Percentiles rank a stretch among this genome's conserved stretches.
These are phyloP conservation scores for Leucopsar rothschildi DNA, from an alignment of 2,113 vertebrate species.

Conservation along the genomic window DNA sequence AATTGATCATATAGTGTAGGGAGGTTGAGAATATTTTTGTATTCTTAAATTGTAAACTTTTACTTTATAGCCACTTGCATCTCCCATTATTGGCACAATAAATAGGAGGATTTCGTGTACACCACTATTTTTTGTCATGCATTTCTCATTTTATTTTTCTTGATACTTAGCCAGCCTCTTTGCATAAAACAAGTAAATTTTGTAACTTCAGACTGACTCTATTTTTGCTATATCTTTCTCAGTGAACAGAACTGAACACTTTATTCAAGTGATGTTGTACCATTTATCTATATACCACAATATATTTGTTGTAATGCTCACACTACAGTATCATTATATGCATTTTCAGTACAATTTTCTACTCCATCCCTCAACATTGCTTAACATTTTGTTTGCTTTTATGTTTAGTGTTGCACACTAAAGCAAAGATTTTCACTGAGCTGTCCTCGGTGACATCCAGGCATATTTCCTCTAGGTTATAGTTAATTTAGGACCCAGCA, in stretches of 20 bases:
- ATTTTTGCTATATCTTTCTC: not conserved
- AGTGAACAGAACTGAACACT: not conserved
- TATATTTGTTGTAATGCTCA: not conserved
- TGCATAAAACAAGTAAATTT: not conserved
- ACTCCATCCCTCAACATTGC: not conserved
- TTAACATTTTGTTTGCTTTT: conserved; percentile 15
- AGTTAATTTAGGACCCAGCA: conserved; percentile 45
- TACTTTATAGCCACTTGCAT: not conserved
- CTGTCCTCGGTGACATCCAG: not conserved
- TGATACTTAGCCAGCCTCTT: not conserved
- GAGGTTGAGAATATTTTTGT: not conserved
- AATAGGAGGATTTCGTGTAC: not conserved
- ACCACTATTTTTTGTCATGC: not conserved
- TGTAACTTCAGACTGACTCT: not conserved
- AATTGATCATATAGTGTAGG: not conserved
- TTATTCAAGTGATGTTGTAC: not conserved
- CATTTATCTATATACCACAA: not conserved
- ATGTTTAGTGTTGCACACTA: not conserved
- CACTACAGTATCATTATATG: not conserved
- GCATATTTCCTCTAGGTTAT: conserved; percentile 28
- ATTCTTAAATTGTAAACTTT: not conserved
- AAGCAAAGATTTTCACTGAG: not conserved
- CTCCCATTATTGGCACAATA: not conserved
- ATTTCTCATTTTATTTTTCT: not conserved
- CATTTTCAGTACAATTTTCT: conserved; percentile 16